Evolutionary conservation across 2,113 vertebrate species (phyloP).

Genomic region (Aspidoscelis tigris): DNA sequence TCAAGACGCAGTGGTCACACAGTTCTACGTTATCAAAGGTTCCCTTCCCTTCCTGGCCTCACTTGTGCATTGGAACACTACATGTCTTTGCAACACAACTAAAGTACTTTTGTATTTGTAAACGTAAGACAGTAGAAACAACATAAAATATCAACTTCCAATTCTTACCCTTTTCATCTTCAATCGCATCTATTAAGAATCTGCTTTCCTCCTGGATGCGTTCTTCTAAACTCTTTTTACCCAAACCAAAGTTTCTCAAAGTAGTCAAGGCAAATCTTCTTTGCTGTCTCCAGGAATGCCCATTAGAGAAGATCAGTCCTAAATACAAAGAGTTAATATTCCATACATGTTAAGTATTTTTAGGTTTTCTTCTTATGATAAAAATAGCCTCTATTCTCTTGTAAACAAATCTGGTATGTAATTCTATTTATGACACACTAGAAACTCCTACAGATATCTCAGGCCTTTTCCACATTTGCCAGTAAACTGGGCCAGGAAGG

Average conservation of each 20-base stretch:
- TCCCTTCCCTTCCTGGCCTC: too few species aligned
- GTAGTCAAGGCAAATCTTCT: conserved; percentile 78
- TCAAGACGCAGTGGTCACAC: too few species aligned
- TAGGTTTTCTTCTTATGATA: neutral
- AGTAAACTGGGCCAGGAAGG: too few species aligned
- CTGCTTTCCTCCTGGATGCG: conserved; percentile 80
- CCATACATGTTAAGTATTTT: neutral
- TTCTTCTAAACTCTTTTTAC: conserved; percentile 77
- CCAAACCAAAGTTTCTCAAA: conserved; percentile 82
- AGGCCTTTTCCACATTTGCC: too few species aligned
- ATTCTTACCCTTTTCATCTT: conserved; percentile 74
- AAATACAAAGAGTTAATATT: fast-evolving
- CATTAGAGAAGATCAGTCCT: conserved; percentile 72
- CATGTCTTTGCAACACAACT: too few species aligned
- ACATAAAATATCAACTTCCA: too few species aligned
- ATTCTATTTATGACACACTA: too few species aligned
- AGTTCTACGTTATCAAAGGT: too few species aligned
- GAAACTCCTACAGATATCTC: neutral
- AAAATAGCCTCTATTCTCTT: neutral
- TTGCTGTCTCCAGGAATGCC: conserved; percentile 76
- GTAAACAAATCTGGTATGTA: neutral
- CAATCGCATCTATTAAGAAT: conserved; percentile 67
- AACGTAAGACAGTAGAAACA: neutral
- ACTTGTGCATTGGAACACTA: too few species aligned
- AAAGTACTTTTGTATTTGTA: neutral